A percentile compares a stretch with the other conserved stretches of the same genome.
phyloP scores from a whole-genome alignment of 2,888 invertebrate genomes.

The Creontiades dilutus region DNA sequence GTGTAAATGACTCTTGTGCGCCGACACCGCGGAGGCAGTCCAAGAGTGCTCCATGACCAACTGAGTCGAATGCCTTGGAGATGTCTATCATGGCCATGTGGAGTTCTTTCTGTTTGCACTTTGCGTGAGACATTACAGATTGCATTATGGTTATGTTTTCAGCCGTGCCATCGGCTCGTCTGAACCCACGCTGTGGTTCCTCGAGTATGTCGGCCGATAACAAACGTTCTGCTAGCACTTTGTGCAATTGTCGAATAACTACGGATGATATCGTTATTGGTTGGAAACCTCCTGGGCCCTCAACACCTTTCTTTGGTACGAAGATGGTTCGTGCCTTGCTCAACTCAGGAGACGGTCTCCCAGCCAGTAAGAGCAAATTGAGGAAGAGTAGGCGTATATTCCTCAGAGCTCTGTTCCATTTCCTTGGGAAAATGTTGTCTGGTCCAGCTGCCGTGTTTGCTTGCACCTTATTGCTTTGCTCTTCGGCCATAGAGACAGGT shows the following conservation, averaged over 20 bases:
- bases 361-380: neutral
- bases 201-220: neutral
- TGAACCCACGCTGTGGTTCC: neutral
- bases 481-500: no score
- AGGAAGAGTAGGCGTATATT: neutral
- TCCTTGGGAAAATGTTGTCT: neutral
- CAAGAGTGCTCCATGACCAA: neutral
- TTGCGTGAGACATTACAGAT: neutral
- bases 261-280: neutral
- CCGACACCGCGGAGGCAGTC: neutral
- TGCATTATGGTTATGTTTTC: neutral
- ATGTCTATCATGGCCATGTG: neutral
- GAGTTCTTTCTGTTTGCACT: neutral
- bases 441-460: neutral
- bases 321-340: neutral
- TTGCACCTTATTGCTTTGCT: neutral
- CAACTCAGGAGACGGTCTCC: neutral
- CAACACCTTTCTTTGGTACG: neutral
- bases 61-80: slow-evolving; percentile 21
- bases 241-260: neutral
- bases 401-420: neutral
- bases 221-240: neutral
- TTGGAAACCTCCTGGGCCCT: neutral
- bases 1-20: neutral
- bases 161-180: neutral